Percentiles rank a stretch among this genome's conserved stretches.
phyloP scores from a whole-genome alignment of 2,113 vertebrate genomes.

The Centrocercus urophasianus region DNA sequence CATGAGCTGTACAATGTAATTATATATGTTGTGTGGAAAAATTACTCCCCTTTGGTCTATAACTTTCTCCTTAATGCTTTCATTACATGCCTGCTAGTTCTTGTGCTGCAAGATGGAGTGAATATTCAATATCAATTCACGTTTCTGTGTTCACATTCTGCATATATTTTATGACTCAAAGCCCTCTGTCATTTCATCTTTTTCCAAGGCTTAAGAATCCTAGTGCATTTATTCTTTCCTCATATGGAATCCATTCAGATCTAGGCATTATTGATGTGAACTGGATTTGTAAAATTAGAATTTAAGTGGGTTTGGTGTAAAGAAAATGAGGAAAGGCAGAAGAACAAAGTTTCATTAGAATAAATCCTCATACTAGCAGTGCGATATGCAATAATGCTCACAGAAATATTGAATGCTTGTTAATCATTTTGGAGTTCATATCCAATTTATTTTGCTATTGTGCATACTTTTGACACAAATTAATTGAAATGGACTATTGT shows the following conservation, averaged over 20 bases:
- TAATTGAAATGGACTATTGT: neutral
- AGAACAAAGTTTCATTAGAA: neutral
- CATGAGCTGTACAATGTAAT: neutral
- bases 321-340: neutral
- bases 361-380: neutral
- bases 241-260: slow-evolving; percentile 49
- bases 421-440: neutral
- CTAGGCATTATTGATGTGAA: slow-evolving; percentile 15
- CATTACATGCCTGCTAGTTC: slow-evolving; percentile 11
- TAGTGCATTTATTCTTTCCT: neutral
- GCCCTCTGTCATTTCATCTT: slow-evolving; percentile 23
- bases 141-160: neutral
- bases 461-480: neutral
- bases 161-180: slow-evolving; percentile 5
- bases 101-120: neutral
- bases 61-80: slow-evolving; percentile 25
- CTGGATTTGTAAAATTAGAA: slow-evolving; percentile 6
- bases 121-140: neutral
- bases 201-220: slow-evolving; percentile 8
- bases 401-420: neutral
- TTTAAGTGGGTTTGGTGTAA: neutral
- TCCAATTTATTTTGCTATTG: neutral
- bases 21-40: slow-evolving; percentile 5
- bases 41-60: neutral
- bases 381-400: neutral